These are phyloP conservation scores for Dryobotodes eremita DNA, from an alignment of 2,888 invertebrate species.

Conservation along the genomic window DNA sequence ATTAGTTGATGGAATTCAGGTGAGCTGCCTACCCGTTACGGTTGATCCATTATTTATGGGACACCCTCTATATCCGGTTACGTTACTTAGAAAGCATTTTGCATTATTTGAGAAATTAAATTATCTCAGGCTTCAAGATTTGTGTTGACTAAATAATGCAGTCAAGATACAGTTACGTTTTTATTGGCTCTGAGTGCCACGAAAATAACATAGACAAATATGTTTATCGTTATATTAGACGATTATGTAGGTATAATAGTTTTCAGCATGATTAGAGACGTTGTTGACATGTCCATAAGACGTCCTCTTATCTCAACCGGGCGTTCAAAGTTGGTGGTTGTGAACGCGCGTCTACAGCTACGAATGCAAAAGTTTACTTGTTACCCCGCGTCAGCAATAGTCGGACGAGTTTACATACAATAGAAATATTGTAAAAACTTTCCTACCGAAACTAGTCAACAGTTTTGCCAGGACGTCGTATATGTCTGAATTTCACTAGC, in stretches of 20 bases:
- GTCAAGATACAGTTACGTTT: background rate
- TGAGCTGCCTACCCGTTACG: no score
- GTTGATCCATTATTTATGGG: no score
- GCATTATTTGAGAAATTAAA: background rate
- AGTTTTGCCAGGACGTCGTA: constrained; percentile 54
- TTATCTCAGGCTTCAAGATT: background rate
- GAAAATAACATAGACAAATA: background rate
- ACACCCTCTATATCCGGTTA: background rate
- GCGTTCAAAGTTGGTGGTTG: constrained; percentile 53
- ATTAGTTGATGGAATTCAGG: no score
- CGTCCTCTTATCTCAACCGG: constrained; percentile 43
- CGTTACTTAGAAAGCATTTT: background rate
- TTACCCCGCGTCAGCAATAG: constrained; percentile 64
- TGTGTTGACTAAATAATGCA: background rate
- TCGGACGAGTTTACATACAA: constrained; percentile 63
- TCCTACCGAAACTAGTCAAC: constrained; percentile 60
- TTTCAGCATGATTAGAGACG: constrained; percentile 29
- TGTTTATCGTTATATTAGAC: background rate
- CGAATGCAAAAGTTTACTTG: constrained; percentile 68
- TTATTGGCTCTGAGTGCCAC: background rate
- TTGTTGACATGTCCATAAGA: constrained; percentile 47
- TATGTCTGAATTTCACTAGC: constrained; percentile 43
- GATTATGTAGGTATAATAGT: background rate
- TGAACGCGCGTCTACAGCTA: constrained; percentile 43
- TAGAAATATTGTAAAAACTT: constrained; percentile 68